Percentiles rank a stretch among this genome's conserved stretches.
Evolutionary conservation across 2,797 vertebrate genomes (phyloP).

Genomic region (Nannoperca obscura): DNA sequence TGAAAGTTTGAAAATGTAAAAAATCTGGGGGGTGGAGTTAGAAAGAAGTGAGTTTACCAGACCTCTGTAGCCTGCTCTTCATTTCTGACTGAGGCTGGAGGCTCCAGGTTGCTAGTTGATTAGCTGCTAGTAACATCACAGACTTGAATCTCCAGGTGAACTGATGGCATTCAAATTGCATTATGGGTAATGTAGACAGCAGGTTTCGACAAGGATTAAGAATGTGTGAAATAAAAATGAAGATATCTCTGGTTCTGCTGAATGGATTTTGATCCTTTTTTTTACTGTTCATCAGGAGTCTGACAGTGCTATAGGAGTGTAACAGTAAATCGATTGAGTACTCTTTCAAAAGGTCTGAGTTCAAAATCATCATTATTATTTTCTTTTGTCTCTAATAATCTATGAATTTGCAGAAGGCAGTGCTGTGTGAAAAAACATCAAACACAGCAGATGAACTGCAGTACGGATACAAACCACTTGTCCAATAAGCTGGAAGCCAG

Average conservation of each 20-base stretch:
- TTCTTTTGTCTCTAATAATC: neutral
- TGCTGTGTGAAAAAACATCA: neutral
- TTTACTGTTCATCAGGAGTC: neutral
- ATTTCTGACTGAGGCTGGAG: neutral
- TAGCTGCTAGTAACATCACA: neutral
- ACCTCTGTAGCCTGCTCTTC: too few relatives aligned
- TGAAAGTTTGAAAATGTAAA: neutral
- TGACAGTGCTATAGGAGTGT: neutral
- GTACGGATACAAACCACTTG: conserved; percentile 86
- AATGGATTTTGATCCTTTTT: neutral
- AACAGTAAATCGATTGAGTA: too few relatives aligned
- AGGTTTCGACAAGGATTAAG: neutral
- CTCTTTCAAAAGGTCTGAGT: neutral
- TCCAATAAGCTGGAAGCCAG: conserved; percentile 90
- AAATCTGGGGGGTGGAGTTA: too few relatives aligned
- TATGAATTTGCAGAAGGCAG: neutral
- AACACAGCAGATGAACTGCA: neutral
- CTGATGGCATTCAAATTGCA: neutral
- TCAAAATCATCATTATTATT: neutral
- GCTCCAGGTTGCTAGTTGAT: neutral
- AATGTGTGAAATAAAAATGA: neutral
- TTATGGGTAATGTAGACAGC: neutral
- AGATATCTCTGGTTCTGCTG: too few relatives aligned
- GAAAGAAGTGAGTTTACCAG: too few relatives aligned
- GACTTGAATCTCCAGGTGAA: too few relatives aligned